Evolutionary conservation across 2,113 vertebrate genomes (phyloP).

Genomic region (Galemys pyrenaicus): DNA sequence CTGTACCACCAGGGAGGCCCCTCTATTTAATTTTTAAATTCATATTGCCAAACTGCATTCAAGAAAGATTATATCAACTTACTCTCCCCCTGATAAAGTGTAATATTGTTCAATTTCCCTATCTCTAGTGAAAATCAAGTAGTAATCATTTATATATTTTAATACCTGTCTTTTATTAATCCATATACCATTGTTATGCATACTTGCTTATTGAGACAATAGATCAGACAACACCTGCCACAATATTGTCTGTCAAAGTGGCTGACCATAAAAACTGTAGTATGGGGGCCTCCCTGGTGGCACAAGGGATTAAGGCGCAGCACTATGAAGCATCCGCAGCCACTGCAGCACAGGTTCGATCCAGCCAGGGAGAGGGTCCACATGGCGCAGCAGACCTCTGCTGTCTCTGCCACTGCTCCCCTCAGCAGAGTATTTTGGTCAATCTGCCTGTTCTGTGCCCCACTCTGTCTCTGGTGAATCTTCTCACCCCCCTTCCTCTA

Average conservation of each 20-base stretch:
- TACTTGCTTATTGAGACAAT: slow-evolving; percentile 99
- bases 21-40: background rate
- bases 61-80: background rate
- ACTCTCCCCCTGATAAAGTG: background rate
- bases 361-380: too few relatives aligned
- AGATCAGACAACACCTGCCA: slow-evolving; percentile 98
- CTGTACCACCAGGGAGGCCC: too few relatives aligned
- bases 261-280: slow-evolving; percentile 98
- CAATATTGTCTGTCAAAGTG: slow-evolving; percentile 99
- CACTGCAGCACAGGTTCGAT: too few relatives aligned
- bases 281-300: too few relatives aligned
- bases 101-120: background rate
- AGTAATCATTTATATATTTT: background rate
- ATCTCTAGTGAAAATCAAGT: background rate
- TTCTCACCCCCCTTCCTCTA: too few relatives aligned
- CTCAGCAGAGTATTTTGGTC: too few relatives aligned
- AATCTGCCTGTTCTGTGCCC: too few relatives aligned
- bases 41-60: background rate
- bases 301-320: too few relatives aligned
- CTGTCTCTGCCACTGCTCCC: too few relatives aligned
- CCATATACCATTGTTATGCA: slow-evolving; percentile 39
- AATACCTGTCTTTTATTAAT: slow-evolving; percentile 71
- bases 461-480: too few relatives aligned
- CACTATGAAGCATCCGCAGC: too few relatives aligned
- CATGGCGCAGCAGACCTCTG: too few relatives aligned